Evolutionary conservation across 2,797 vertebrate genomes (phyloP).

Genomic region (Netta rufina): DNA sequence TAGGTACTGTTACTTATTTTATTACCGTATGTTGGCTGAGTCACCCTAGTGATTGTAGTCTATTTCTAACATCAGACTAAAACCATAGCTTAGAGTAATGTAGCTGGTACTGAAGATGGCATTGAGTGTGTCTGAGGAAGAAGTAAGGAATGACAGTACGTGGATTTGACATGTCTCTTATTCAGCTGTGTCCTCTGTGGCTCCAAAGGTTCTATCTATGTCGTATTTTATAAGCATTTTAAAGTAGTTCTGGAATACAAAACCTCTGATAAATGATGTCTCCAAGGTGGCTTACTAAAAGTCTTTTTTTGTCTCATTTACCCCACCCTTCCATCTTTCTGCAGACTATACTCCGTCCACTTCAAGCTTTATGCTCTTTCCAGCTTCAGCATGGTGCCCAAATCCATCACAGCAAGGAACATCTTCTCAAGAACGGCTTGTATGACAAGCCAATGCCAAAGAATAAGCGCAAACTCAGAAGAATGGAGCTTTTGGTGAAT

Average conservation of each 20-base stretch:
- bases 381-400: conserved; percentile 96
- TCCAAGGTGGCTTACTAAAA: not conserved
- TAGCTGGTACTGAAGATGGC: not conserved
- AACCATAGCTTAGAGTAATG: not conserved
- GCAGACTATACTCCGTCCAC: conserved; percentile 91
- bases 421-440: conserved; percentile 91
- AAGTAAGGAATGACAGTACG: not conserved
- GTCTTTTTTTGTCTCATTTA: not conserved
- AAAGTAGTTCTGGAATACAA: not conserved
- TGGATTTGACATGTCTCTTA: not conserved
- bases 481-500: conserved; percentile 93
- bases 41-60: not conserved
- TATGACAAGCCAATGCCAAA: conserved; percentile 96
- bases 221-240: not conserved
- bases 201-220: not conserved
- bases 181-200: not conserved
- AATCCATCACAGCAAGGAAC: conserved; percentile 95
- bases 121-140: not conserved
- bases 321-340: not conserved
- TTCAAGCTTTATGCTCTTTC: conserved; percentile 94
- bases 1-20: conserved; percentile 13
- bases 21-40: not conserved
- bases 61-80: not conserved
- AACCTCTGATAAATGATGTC: not conserved
- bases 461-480: conserved; percentile 97